Base-by-base conservation (phyloP, 2,888 invertebrate genomes). In the Choreutis nemorana region DNA sequence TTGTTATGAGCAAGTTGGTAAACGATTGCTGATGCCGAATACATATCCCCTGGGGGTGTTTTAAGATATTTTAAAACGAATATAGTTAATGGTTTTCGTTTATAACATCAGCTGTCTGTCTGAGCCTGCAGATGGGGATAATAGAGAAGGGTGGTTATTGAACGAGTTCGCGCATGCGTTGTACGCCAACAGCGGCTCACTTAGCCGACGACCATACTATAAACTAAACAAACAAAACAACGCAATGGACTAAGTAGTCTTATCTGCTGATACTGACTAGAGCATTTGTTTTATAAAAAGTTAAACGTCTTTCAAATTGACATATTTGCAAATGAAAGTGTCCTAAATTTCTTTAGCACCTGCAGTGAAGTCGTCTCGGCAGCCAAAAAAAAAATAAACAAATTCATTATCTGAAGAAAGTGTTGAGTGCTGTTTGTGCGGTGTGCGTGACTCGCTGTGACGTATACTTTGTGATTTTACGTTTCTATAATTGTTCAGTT, bases 201-300 rank as follows among this genome's bases (percentile, higher is more conserved):
- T 52, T 45, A 40, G 45, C 56, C 58, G 59, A 57, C 57, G 48
- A 48, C 51, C 48, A 53, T 45, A 44, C 50, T n/a, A n/a, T n/a
- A n/a, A n/a, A 50, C 62, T 63, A 68, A 65, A 71, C 61, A 77
- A 77, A 77, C 72, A 75, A 67, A 64, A n/a, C n/a, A n/a, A n/a
- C n/a, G n/a, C n/a, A n/a, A n/a, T n/a, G n/a, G n/a, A n/a, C n/a
- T n/a, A n/a, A n/a, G n/a, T n/a, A n/a, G n/a, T n/a, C n/a, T n/a
- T n/a, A n/a, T n/a, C n/a, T n/a, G n/a, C n/a, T n/a, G n/a, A n/a
- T n/a, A n/a, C n/a, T n/a, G n/a, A n/a, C n/a, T n/a, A n/a, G n/a
- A n/a, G n/a, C n/a, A n/a, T n/a, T n/a, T n/a, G n/a, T n/a, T n/a
- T n/a, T n/a, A n/a, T n/a, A n/a, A n/a, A n/a, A n/a, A n/a, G n/a